Percentiles rank a stretch among this genome's conserved stretches.
Evolutionary conservation across 2,797 vertebrate genomes (phyloP).

Genomic region (Syngnathus rostellatus): DNA sequence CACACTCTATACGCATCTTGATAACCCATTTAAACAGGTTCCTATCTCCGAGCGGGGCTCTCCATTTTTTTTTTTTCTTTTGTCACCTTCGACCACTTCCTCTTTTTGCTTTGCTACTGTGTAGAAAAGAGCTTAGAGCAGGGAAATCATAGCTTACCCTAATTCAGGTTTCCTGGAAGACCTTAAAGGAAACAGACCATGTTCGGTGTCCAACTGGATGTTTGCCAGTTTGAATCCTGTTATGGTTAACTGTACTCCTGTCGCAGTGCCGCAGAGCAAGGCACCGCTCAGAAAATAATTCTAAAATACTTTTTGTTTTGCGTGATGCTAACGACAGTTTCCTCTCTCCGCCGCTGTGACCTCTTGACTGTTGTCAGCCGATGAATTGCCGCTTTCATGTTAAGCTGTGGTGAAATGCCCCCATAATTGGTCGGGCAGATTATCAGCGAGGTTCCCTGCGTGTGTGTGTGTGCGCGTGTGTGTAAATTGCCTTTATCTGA

Average conservation of each 20-base stretch:
- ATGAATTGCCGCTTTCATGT: constrained; percentile 63
- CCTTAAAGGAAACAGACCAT: constrained; percentile 35
- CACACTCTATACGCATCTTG: constrained; percentile 24
- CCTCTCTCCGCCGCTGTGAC: constrained; percentile 18
- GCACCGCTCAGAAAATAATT: background rate
- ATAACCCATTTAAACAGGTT: constrained; percentile 22
- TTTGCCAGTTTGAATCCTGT: constrained; percentile 24
- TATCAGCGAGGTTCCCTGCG: constrained; percentile 49
- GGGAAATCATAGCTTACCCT: constrained; percentile 53
- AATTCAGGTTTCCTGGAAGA: constrained; percentile 46
- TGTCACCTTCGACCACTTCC: constrained; percentile 3
- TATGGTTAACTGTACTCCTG: constrained; percentile 19
- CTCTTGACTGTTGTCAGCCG: constrained; percentile 52
- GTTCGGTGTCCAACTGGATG: constrained; percentile 26
- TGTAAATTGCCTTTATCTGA: constrained; percentile 47
- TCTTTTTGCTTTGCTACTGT: constrained; percentile 36
- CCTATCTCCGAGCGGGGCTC: constrained; percentile 1
- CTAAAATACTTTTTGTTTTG: too few species aligned
- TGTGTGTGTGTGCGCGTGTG: constrained; percentile 13
- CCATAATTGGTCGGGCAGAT: constrained; percentile 63
- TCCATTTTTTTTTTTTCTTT: background rate
- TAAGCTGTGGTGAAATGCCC: constrained; percentile 50
- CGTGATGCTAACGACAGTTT: constrained; percentile 11
- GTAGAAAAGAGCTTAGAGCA: constrained; percentile 58
- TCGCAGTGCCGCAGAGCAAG: constrained; percentile 1